A percentile compares a stretch with the other conserved stretches of the same genome.
phyloP scores from a whole-genome alignment of 2,888 invertebrate species.

The Latrodectus hesperus region DNA sequence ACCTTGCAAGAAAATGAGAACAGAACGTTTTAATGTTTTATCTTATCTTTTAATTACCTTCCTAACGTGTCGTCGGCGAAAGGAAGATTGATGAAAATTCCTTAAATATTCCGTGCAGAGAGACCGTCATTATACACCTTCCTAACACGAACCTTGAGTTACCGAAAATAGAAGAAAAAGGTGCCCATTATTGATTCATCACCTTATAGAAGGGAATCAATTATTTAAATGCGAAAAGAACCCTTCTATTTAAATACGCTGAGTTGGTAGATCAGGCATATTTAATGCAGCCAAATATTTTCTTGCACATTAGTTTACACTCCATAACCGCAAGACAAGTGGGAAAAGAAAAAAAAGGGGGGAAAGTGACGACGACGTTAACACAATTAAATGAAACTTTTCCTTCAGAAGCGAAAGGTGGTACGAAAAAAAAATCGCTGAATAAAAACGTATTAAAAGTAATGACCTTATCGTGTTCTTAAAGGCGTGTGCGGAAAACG shows the following conservation, averaged over 20 bases:
- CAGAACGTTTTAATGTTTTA: not conserved
- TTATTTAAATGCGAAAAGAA: not conserved
- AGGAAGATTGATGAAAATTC: slow-evolving; percentile 1
- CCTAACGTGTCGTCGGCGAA: not conserved
- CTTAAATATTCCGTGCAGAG: not conserved
- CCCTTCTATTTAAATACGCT: not conserved
- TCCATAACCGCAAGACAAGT: no score
- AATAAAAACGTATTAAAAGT: slow-evolving; percentile 20
- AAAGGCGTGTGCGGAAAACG: not conserved
- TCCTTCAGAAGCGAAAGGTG: not conserved
- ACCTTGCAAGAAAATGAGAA: not conserved
- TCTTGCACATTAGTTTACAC: not conserved
- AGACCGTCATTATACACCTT: not conserved
- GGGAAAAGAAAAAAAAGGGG: no score
- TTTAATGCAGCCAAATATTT: slow-evolving; percentile 2
- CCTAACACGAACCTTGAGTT: not conserved
- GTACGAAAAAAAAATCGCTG: slow-evolving; percentile 10
- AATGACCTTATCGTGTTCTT: slow-evolving; percentile 30
- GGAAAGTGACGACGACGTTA: no score
- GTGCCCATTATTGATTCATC: not conserved
- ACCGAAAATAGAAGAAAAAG: not conserved
- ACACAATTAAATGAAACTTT: no score
- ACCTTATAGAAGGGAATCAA: slow-evolving; percentile 2
- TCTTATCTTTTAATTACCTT: not conserved
- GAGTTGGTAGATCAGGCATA: not conserved